Conservation (phyloP, 2,888 invertebrate species). For the Nyleta sp. region DNA sequence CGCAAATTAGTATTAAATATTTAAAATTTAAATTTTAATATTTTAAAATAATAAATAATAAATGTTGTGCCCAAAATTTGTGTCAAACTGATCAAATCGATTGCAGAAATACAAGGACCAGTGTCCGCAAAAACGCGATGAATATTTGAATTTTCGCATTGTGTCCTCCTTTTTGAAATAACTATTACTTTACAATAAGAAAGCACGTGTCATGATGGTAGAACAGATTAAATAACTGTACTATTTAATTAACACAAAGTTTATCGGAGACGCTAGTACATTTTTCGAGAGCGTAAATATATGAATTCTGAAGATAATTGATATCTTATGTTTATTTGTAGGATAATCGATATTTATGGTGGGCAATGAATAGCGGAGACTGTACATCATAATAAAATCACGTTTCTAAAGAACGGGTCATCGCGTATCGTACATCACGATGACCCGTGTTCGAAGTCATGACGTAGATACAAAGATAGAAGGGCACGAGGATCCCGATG, state of each 20-base stretch:
- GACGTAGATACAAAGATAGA: slow-evolving; percentile 67
- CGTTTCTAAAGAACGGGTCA: slow-evolving; percentile 64
- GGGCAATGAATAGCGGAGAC: slow-evolving; percentile 42
- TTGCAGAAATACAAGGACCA: neutral
- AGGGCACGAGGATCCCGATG: slow-evolving; percentile 65
- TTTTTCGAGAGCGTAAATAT: slow-evolving; percentile 35
- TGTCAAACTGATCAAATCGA: too few relatives aligned
- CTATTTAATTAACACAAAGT: slow-evolving; percentile 57
- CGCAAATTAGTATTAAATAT: too few relatives aligned
- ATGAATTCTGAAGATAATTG: slow-evolving; percentile 59
- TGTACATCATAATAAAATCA: slow-evolving; percentile 63
- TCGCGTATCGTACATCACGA: slow-evolving; percentile 67
- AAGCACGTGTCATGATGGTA: slow-evolving; percentile 44
- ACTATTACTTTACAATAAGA: slow-evolving; percentile 28
- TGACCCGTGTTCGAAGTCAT: slow-evolving; percentile 65
- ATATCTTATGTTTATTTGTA: slow-evolving; percentile 64
- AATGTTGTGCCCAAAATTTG: too few relatives aligned
- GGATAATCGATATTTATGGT: slow-evolving; percentile 64
- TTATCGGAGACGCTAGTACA: slow-evolving; percentile 29
- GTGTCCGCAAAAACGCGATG: slow-evolving; percentile 14
- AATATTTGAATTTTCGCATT: slow-evolving; percentile 23
- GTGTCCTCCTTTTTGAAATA: slow-evolving; percentile 21
- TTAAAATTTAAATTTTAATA: neutral
- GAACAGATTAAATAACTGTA: slow-evolving; percentile 59
- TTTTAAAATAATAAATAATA: too few relatives aligned